Conservation (phyloP, 2,888 invertebrate species). For the Ectobius pallidus region DNA sequence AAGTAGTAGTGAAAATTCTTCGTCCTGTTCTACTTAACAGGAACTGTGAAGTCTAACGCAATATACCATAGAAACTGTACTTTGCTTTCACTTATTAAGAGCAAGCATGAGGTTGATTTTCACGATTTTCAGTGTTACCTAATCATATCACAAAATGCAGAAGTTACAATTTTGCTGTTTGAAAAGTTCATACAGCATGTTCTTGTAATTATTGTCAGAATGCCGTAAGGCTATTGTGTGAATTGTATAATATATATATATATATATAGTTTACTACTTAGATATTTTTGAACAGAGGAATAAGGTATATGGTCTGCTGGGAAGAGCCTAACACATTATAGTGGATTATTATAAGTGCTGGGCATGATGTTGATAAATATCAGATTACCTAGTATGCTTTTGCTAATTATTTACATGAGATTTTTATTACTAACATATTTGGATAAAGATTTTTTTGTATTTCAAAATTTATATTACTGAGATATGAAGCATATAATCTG, state of each 20-base stretch:
- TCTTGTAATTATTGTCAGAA: no score
- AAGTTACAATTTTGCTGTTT: no score
- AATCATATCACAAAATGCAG: not conserved
- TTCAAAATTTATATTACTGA: not conserved
- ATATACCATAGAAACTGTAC: not conserved
- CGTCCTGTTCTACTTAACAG: no score
- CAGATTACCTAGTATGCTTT: not conserved
- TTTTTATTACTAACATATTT: not conserved
- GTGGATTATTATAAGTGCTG: not conserved
- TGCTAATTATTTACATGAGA: slow-evolving; percentile 5
- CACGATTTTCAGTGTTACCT: no score
- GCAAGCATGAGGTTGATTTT: not conserved
- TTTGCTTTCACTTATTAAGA: not conserved
- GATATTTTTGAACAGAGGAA: not conserved
- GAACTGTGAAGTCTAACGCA: no score
- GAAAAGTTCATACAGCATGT: no score
- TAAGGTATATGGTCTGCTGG: not conserved
- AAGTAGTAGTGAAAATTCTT: no score
- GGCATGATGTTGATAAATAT: not conserved
- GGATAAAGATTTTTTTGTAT: slow-evolving; percentile 5
- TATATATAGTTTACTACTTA: slow-evolving; percentile 2
- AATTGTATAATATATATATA: slow-evolving; percentile 6
- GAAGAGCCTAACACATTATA: slow-evolving; percentile 6
- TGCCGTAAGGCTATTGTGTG: not conserved
- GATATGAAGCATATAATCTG: not conserved